Conservation (phyloP, 2,113 vertebrate species). For the Sciurus niger region DNA sequence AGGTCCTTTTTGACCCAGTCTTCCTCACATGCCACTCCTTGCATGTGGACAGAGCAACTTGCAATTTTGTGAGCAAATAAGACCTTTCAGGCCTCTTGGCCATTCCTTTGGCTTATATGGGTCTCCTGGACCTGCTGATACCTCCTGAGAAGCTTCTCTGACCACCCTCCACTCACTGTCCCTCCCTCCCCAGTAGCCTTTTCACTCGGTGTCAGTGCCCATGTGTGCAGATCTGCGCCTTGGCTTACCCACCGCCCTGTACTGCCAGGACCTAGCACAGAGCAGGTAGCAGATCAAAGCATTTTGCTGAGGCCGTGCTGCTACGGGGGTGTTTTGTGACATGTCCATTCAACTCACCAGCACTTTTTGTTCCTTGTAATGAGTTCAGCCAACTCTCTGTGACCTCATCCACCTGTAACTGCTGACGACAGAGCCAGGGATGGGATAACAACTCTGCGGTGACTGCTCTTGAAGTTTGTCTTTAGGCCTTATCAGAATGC, state of each 20-base stretch:
- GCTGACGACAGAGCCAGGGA: background rate
- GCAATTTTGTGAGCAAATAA: background rate
- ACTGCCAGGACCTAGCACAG: background rate
- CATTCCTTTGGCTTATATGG: background rate
- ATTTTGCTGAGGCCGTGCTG: background rate
- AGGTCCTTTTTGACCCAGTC: background rate
- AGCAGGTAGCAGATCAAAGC: background rate
- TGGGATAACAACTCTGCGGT: background rate
- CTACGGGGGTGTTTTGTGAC: background rate
- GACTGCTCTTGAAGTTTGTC: background rate
- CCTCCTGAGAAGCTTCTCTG: background rate
- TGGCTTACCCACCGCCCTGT: background rate
- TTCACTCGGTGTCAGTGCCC: background rate
- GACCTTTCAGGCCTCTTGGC: background rate
- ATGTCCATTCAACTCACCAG: background rate
- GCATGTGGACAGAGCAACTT: background rate
- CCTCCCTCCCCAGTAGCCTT: background rate
- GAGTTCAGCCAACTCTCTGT: background rate
- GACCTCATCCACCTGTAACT: background rate
- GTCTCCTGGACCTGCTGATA: background rate
- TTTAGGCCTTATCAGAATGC: conserved; percentile 4
- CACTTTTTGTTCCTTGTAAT: background rate
- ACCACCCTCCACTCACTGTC: too few relatives aligned
- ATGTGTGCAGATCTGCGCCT: background rate
- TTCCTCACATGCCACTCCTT: background rate